A percentile compares a stretch with the other conserved stretches of the same genome.
phyloP scores from a whole-genome alignment of 2,113 vertebrate genomes.

The Lampris incognitus region DNA sequence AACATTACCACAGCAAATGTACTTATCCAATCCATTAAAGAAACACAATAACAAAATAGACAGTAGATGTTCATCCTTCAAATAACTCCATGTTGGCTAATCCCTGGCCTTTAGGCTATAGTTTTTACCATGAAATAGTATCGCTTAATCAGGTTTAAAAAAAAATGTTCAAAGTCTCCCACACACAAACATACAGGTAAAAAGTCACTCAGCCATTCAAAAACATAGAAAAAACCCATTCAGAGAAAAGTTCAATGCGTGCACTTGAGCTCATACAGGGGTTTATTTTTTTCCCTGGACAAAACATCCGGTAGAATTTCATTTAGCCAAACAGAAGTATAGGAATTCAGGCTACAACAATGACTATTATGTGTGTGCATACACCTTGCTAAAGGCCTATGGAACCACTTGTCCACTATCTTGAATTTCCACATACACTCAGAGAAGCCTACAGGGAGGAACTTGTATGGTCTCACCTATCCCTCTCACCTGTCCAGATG shows the following conservation, averaged over 20 bases:
- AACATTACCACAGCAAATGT: conserved; percentile 3
- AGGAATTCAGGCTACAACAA: background rate
- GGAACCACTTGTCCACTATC: no score
- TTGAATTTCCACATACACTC: no score
- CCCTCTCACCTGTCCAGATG: no score
- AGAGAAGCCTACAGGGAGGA: no score
- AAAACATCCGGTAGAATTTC: background rate
- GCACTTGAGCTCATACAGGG: background rate
- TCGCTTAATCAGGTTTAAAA: conserved; percentile 46
- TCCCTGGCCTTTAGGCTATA: conserved; percentile 62
- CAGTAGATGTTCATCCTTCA: background rate
- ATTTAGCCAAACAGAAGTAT: background rate
- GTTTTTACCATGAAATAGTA: conserved; percentile 33
- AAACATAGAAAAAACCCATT: conserved; percentile 23
- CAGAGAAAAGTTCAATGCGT: background rate
- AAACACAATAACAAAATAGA: background rate
- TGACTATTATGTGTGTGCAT: background rate
- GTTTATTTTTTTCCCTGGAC: background rate
- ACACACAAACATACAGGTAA: conserved; percentile 47
- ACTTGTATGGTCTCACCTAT: no score
- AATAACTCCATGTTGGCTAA: conserved; percentile 19
- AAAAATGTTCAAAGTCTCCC: conserved; percentile 63
- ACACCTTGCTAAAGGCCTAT: background rate
- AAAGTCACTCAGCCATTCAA: conserved; percentile 49
- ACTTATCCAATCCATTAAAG: background rate